Evolutionary conservation across 1,140 invertebrate species (phyloP), one percentile per base, ranked within the genome.

Genomic region (Drosophila micromelanica): DNA sequence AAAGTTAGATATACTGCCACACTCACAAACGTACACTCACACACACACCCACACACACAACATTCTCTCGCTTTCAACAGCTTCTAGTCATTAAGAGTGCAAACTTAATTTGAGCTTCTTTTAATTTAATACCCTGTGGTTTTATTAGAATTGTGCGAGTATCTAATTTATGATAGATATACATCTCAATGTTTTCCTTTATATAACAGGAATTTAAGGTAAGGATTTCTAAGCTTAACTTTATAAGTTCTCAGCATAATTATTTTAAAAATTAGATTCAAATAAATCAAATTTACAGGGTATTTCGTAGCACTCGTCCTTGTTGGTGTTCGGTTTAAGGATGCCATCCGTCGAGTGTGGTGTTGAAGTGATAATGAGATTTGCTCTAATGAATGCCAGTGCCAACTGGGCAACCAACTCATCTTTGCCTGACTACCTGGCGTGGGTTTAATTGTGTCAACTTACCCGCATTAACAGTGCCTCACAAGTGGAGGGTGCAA

Each of bases 301-400:
- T 45, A 57, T 45, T 8, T 15, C 3, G 13, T 7, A 45, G 27
- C 3, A 45, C n/a, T 15, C 2, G 11, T 27, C 17, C 11, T 17
- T 12, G n/a, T 7, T 12, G 35, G 8, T 43, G 42, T 56, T 40
- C 40, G 11, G 9, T 17, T 17, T 32, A 51, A 65, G 70, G 48
- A 68, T 70, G 37, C 52, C 37, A 40, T 38, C 54, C 37, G 42
- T 54, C 49, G 7, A 35, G 59, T 54, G 38, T 42, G 49, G 32
- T 48, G 54, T 11, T 74, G 46, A 80, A 72, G 77, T 80, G 72
- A 75, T 80, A 80, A 80, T 79, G 77, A 80, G 77, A 55, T 76
- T 62, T 52, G 30, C 60, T 59, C 64, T 72, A 73, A 63, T 54
- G 72, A 80, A 59, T 77, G 62, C 68, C 67, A 49, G 62, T 49